Base-by-base conservation (phyloP, 2,797 vertebrate species). In the Acanthurus tractus region DNA sequence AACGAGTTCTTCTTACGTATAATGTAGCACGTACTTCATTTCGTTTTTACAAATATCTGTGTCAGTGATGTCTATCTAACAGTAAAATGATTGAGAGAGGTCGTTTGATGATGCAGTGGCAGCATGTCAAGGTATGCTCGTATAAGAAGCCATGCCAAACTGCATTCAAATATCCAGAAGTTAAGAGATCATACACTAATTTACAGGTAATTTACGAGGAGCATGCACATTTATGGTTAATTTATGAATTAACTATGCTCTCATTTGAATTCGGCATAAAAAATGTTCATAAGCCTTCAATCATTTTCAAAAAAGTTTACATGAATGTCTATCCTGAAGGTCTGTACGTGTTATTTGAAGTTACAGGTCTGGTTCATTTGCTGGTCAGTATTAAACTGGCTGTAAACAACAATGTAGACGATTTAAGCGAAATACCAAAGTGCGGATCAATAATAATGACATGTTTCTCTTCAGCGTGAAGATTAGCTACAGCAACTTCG, bases 201-300 rank as follows among this genome's bases (percentile, higher is more conserved):
- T 38, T n/a, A n/a, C n/a, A 0, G 1, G 1, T 6, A 8, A 25
- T 17, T 15, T 0, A 44, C n/a, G 3, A 4, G 25, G 4, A 11
- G 8, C 1, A 14, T 10, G 6, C 5, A 23, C n/a, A 46, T 2
- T 14, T 13, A 18, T 3, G 5, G 13, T 13, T 22, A 6, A 4
- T 34, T 45, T 2, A 13, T 5, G 3, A 22, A 38, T n/a, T 9
- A 50, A 4, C n/a, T 20, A 11, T 13, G 4, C 8, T 7, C 1
- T 1, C 3, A n/a, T 46, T 11, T 62, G 12, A 23, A 40, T n/a
- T 45, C 18, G 38, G 38, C n/a, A 18, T 2, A 11, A 8, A 1
- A 22, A 36, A 6, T 17, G 8, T 2, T 15, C n/a, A 18, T 49
- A 13, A 42, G 6, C 8, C 23, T 15, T n/a, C 17, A 18, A 15